phyloP scores from a whole-genome alignment of 1,140 invertebrate genomes.

The Adelges cooleyi region DNA sequence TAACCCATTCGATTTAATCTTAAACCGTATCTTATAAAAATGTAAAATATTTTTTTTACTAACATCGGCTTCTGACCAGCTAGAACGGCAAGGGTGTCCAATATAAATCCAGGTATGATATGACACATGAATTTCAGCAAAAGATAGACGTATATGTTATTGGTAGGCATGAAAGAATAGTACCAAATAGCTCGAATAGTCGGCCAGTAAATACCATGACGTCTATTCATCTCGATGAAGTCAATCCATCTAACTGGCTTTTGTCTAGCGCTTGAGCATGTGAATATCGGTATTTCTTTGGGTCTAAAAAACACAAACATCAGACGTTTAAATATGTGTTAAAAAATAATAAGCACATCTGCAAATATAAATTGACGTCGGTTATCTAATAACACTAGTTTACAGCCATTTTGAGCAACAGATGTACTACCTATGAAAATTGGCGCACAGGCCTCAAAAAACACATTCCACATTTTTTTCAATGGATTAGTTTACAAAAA shows the following conservation, averaged over 20 bases:
- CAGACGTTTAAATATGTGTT: background rate
- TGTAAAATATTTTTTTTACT: conserved; percentile 29
- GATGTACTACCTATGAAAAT: background rate
- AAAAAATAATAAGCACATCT: background rate
- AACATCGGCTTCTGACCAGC: conserved; percentile 40
- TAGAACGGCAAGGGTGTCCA: conserved; percentile 36
- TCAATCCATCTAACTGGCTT: conserved; percentile 55
- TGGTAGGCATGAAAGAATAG: conserved; percentile 42
- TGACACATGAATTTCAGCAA: conserved; percentile 40
- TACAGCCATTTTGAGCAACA: background rate
- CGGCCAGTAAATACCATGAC: conserved; percentile 34
- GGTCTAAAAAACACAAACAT: background rate
- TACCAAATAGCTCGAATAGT: conserved; percentile 45
- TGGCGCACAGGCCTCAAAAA: no score
- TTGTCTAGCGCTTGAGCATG: conserved; percentile 54
- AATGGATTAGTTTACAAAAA: no score
- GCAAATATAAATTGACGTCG: background rate
- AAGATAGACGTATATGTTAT: conserved; percentile 40
- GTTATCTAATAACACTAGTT: background rate
- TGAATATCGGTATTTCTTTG: conserved; percentile 45
- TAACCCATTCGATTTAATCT: no score
- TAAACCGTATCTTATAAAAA: no score
- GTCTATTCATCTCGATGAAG: conserved; percentile 37
- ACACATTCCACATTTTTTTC: no score
- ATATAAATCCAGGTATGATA: conserved; percentile 38